phyloP scores from a whole-genome alignment of 2,888 invertebrate genomes.

The Alloscopus bannaensis region DNA sequence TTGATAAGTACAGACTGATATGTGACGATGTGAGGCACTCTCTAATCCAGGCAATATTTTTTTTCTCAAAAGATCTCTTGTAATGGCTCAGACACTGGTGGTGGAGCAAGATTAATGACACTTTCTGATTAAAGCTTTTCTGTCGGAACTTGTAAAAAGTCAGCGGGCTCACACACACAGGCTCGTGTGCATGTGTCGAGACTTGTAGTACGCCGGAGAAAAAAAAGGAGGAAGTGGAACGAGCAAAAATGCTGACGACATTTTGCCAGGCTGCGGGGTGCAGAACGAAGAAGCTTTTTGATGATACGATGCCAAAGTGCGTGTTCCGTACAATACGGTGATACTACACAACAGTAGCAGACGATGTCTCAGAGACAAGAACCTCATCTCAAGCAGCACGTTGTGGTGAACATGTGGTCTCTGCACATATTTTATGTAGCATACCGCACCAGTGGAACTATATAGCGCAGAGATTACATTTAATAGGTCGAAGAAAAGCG shows the following conservation, averaged over 20 bases:
- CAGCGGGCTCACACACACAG: no score
- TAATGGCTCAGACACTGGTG: constrained; percentile 31
- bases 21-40: no score
- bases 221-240: constrained; percentile 9
- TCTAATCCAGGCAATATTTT: no score
- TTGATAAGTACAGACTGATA: no score
- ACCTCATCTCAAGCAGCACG: no score
- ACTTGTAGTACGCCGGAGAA: constrained; percentile 6
- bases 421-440: no score
- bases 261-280: constrained; percentile 2
- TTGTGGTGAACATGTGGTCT: no score
- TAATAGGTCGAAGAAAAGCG: no score
- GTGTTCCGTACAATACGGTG: neutral
- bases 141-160: constrained; percentile 49
- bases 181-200: constrained; percentile 1
- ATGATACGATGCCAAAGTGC: neutral
- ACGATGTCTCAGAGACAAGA: neutral
- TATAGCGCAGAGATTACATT: no score
- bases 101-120: constrained; percentile 56
- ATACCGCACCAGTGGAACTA: no score
- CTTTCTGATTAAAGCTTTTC: constrained; percentile 41
- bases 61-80: no score
- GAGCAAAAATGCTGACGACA: constrained; percentile 16
- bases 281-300: no score
- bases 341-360: neutral